Evolutionary conservation across 1,140 invertebrate genomes (phyloP).

Genomic region (Limonius californicus): DNA sequence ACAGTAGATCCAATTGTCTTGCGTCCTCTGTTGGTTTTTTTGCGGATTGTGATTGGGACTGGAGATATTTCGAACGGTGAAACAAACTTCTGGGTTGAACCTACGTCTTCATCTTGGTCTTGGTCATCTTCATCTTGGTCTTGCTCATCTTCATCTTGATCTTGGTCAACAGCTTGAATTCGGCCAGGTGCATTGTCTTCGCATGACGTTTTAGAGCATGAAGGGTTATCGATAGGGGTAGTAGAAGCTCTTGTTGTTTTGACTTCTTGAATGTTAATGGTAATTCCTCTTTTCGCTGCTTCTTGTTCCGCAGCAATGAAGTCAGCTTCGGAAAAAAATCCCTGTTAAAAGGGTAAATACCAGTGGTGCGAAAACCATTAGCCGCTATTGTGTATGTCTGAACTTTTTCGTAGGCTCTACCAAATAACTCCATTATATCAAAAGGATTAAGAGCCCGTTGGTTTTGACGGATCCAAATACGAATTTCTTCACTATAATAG

Average conservation of each 20-base stretch:
- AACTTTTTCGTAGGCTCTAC: too few species aligned
- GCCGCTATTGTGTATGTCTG: too few species aligned
- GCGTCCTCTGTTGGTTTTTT: slow-evolving; percentile 3
- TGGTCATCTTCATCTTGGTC: too few species aligned
- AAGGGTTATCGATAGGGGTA: not conserved
- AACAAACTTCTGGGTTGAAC: not conserved
- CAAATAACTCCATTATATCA: too few species aligned
- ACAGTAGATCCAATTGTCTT: slow-evolving; percentile 11
- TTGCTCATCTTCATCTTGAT: too few species aligned
- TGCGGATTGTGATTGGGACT: slow-evolving; percentile 3
- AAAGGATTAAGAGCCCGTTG: too few species aligned
- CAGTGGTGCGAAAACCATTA: too few species aligned
- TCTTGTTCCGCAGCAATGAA: not conserved
- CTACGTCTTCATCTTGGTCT: not conserved
- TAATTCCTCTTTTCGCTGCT: not conserved
- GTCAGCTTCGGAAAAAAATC: too few species aligned
- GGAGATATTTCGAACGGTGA: slow-evolving; percentile 9
- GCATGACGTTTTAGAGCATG: not conserved
- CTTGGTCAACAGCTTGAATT: too few species aligned
- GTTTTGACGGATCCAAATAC: too few species aligned
- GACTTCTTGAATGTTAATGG: not conserved
- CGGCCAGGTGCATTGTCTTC: not conserved
- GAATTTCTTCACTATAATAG: too few species aligned
- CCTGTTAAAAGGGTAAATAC: too few species aligned
- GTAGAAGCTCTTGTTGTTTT: not conserved